A percentile compares a stretch with the other conserved stretches of the same genome.
phyloP scores from a whole-genome alignment of 2,888 invertebrate species.

The Melangyna quadrimaculata region DNA sequence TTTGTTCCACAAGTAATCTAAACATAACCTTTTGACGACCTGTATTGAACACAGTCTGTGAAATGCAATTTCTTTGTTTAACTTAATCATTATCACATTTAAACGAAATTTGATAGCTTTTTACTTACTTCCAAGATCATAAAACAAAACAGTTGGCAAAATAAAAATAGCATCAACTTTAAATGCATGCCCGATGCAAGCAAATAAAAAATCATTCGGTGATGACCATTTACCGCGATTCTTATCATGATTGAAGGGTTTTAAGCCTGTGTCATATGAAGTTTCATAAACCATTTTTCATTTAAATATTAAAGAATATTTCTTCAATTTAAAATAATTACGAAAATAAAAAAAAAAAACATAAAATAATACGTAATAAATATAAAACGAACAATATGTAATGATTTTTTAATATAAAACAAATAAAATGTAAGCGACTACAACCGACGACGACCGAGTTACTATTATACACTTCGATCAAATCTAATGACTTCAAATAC shows the following conservation, averaged over 20 bases:
- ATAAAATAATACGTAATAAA: background rate
- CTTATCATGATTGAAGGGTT: conserved; percentile 78
- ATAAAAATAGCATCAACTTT: conserved; percentile 91
- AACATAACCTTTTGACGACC: too few relatives aligned
- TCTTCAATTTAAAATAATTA: background rate
- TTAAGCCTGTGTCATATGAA: conserved; percentile 76
- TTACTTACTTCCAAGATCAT: conserved; percentile 76
- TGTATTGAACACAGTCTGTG: too few relatives aligned
- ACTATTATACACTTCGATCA: background rate
- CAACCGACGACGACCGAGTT: background rate
- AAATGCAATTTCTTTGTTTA: background rate
- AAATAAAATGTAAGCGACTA: background rate
- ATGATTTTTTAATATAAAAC: background rate
- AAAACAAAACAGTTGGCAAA: conserved; percentile 81
- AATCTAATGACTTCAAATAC: background rate
- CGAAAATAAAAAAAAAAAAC: too few relatives aligned
- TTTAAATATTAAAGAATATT: background rate
- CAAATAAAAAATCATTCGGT: conserved; percentile 88
- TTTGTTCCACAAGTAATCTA: too few relatives aligned
- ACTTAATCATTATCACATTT: background rate
- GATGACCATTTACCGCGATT: conserved; percentile 86
- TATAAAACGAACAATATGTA: background rate
- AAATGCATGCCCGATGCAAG: conserved; percentile 90
- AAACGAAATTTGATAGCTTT: background rate
- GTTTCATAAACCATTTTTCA: conserved; percentile 9